Evolutionary conservation across 2,113 vertebrate genomes (phyloP), one percentile per base, ranked within the genome.

Genomic region (Aegotheles bennettii): DNA sequence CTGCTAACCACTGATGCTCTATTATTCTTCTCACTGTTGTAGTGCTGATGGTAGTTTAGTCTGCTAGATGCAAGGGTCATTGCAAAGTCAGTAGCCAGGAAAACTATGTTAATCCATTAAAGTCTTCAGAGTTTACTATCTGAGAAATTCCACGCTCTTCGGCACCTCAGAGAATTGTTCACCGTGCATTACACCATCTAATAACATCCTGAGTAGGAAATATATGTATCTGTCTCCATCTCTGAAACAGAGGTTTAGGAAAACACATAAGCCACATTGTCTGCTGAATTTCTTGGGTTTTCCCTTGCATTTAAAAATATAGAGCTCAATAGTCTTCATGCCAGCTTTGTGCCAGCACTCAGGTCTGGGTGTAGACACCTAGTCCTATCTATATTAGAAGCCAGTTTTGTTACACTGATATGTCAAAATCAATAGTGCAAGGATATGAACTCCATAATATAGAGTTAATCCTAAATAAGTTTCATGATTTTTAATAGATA

Each of bases 61-160:
- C 67, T 88, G 79, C 68, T 51, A 31, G 19, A 13, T 4, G 8
- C 57, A 8, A 48, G 89, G 94, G 57, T 89, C 89, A 59, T 3
- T 64, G 89, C 93, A 91, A 64, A 93, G 86, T 60, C 95, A 94
- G 88, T 23, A 67, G 79, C 75, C 95, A 88, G 89, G 71, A 86
- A 26, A 91, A 16, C 70, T 81, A 56, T 25, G 85, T 8, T 28
- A 17, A 87, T 90, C 92, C 94, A 91, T 93, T 60, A 40, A 45
- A 95, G 38, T 13, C 87, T 53, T 25, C 60, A 24, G 59, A 95
- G 64, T 94, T 93, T 60, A 69, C 84, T 25, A 8, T 69, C 89
- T 63, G 91, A 88, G 82, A 59, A 85, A 88, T 93, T 80, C 91
- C 90, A 69, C 12, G 6, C 80, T 91, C 69, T 13, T 51, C 0